Conservation (phyloP, 2,888 invertebrate genomes). For the Meghimatium bilineatum region DNA sequence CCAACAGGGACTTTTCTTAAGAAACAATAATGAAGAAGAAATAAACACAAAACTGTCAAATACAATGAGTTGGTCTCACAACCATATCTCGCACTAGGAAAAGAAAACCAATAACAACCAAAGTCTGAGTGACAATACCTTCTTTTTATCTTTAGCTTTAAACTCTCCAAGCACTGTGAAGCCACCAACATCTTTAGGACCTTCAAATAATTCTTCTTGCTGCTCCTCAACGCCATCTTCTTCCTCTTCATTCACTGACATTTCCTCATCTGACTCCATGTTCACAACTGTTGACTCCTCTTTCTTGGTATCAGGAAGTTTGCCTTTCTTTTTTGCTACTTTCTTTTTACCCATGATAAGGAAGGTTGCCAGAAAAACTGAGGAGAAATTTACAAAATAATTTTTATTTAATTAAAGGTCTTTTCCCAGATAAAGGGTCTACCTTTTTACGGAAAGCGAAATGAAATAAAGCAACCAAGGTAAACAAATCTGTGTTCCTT, state of each 20-base stretch:
- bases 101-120: too few species aligned
- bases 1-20: too few species aligned
- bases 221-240: conserved; percentile 43
- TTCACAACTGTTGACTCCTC: neutral
- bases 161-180: conserved; percentile 85
- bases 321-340: conserved; percentile 2
- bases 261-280: neutral
- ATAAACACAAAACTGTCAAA: too few species aligned
- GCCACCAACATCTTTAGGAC: conserved; percentile 72
- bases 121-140: conserved; percentile 63
- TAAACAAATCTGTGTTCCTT: too few species aligned
- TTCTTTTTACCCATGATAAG: neutral
- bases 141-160: conserved; percentile 77
- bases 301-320: neutral
- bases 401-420: neutral
- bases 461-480: too few species aligned
- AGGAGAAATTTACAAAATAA: neutral
- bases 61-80: too few species aligned
- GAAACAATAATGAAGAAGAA: too few species aligned
- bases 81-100: too few species aligned
- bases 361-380: neutral
- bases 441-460: too few species aligned
- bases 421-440: too few species aligned
- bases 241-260: conserved; percentile 6
- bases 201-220: conserved; percentile 51